Base-by-base conservation (phyloP, 2,888 invertebrate genomes). In the Xylota sylvarum region DNA sequence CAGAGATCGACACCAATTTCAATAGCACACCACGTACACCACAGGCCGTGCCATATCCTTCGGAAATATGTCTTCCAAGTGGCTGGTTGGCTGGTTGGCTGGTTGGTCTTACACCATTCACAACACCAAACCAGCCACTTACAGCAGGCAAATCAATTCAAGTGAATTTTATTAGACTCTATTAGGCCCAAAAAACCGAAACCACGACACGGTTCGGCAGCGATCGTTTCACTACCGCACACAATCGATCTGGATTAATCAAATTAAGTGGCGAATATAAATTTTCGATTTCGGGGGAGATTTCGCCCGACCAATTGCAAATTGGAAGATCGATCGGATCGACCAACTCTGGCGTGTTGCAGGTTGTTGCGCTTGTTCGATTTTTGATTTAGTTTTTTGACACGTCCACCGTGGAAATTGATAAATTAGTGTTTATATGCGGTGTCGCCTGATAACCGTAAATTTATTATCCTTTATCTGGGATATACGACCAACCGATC, bases 401-500 rank as follows among this genome's bases (percentile, higher is more conserved):
- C 82, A 86, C 82, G 67, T 86, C 37, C n/a, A 58, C 37, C 55
- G 48, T 56, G 73, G 67, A 73, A 78, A 82, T 86, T 86, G 86
- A 86, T 86, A 82, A 86, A 82, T 86, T 78, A 86, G 64, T 82
- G 86, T 86, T 86, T 86, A 73, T 78, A 19, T 81, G 69, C 19
- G 62, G 72, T 77, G 82, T 82, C 86, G 69, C 86, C 60, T 82
- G 82, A 82, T 86, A 82, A 82, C 82, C 50, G 78, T 64, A 73
- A 82, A 86, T 86, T 86, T 78, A 86, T 86, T 73, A 82, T 86
- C 86, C 86, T 86, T 82, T 86, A 86, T 86, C 76, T 50, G 9
- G 40, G 35, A 4, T 65, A 70, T 37, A 81, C 23, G 19, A 23
- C 43, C 73, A 17, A 46, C 64, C 48, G 72, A 77, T 86, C 82